Evolutionary conservation across 2,888 invertebrate genomes (phyloP), one percentile per base, ranked within the genome.

Genomic region (Agrochola litura): DNA sequence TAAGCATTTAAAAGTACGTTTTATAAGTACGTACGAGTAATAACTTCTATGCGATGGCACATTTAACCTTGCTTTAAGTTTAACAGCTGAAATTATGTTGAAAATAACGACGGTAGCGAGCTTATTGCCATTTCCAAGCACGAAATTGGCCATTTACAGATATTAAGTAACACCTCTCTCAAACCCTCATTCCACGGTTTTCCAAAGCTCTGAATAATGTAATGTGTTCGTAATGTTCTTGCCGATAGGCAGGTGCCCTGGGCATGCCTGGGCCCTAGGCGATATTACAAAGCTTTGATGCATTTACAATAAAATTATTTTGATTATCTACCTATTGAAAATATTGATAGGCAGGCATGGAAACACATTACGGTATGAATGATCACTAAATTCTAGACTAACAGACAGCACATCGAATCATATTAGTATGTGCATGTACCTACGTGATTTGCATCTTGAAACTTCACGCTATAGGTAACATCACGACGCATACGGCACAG

Each of bases 401-500:
- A 79, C 68, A 75, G 52, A 68, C 22, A 52, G 69, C 73, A 73
- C 58, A n/a, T 66, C 73, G 46, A 83, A 82, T 83, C 46, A 10
- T 41, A 70, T 41, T 41, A 60, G 41, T 56, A 56, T 46, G 6
- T 54, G 30, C 22, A 10, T 43, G 22, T 41, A 8, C 14, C 61
- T 25, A 63, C 58, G 65, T 75, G 71, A 72, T 63, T 49, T 73
- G 65, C 25, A 70, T 70, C 41, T 41, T 63, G 74, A 73, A 77
- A 75, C 30, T 41, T 61, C 58, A 70, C 71, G 70, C 37, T 65
- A 70, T 70, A 60, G 12, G 5, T 49, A 68, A 67, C 37, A 67
- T 67, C 68, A 77, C 77, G 77, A 78, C 66, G 65, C 68, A 86
- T 81, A 80, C 70, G 69, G 73, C 67, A 77, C 73, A 76, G 77